Evolutionary conservation across 1,140 invertebrate genomes (phyloP).

Genomic region (Whitmania pigra): DNA sequence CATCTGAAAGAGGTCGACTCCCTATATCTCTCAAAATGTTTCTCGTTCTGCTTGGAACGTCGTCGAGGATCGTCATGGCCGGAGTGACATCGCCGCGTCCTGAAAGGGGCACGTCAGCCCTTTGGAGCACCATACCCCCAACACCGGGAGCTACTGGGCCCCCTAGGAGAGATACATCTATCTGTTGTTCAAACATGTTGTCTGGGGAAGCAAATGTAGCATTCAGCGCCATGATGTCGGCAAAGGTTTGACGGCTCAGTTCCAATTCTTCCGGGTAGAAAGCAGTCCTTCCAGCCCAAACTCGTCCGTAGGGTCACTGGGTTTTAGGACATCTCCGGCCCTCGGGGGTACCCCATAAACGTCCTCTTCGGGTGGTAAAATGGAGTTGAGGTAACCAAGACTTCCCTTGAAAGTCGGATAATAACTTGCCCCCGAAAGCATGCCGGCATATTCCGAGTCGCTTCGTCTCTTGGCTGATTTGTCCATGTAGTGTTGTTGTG

Average conservation of each 20-base stretch:
- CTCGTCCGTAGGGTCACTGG: background rate
- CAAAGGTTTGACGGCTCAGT: slow-evolving; percentile 1
- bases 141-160: too few species aligned
- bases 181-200: background rate
- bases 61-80: slow-evolving; percentile 53
- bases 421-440: background rate
- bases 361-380: background rate
- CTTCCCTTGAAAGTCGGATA: slow-evolving; percentile 2
- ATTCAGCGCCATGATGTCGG: slow-evolving; percentile 1
- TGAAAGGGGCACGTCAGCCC: background rate
- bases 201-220: background rate
- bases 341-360: background rate
- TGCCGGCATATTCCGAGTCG: slow-evolving; percentile 1
- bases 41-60: slow-evolving; percentile 51
- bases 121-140: background rate
- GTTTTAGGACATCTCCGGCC: background rate
- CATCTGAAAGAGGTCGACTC: slow-evolving; percentile 45
- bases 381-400: background rate
- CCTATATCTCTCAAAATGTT: slow-evolving; percentile 52
- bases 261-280: slow-evolving; percentile 2
- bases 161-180: background rate
- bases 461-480: background rate
- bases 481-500: background rate
- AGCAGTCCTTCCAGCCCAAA: background rate
- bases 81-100: slow-evolving; percentile 38